These are phyloP conservation scores for Brachionus koreanus DNA, from an alignment of 1,140 invertebrate genomes.

Conservation along the genomic window DNA sequence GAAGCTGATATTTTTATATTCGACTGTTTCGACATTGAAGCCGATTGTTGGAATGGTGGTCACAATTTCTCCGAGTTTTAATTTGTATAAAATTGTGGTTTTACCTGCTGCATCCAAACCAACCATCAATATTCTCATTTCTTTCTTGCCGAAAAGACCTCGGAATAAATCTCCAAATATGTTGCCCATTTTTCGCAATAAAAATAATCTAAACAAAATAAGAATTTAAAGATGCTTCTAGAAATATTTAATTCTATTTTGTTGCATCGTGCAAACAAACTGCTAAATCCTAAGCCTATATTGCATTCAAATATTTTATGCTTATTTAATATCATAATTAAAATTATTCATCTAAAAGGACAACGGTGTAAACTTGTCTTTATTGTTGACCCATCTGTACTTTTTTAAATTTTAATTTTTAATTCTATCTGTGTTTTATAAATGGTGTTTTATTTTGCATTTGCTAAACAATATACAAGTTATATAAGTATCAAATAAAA, in stretches of 20 bases:
- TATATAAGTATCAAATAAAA: not conserved
- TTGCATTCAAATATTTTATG: conserved; percentile 5
- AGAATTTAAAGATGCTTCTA: not conserved
- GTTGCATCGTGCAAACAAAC: not conserved
- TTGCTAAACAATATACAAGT: not conserved
- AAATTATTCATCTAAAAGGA: not conserved
- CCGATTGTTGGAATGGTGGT: no score
- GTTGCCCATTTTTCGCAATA: conserved; percentile 38
- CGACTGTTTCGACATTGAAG: no score
- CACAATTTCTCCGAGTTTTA: conserved; percentile 93
- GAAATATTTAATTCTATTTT: not conserved
- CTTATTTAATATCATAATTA: conserved; percentile 5
- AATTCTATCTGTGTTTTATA: not conserved
- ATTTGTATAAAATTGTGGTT: conserved; percentile 93
- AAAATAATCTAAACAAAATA: not conserved
- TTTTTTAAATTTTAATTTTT: not conserved
- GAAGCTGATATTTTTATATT: conserved; percentile 57
- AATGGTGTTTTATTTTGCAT: not conserved
- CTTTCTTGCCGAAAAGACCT: conserved; percentile 81
- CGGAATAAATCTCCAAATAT: conserved; percentile 42
- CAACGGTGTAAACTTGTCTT: not conserved
- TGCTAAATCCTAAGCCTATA: not conserved
- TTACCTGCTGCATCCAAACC: conserved; percentile 94
- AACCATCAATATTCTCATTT: conserved; percentile 98
- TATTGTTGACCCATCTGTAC: not conserved